Evolutionary conservation across 2,888 invertebrate species (phyloP), one percentile per base, ranked within the genome.

Genomic region (Gymnocheta viridis): DNA sequence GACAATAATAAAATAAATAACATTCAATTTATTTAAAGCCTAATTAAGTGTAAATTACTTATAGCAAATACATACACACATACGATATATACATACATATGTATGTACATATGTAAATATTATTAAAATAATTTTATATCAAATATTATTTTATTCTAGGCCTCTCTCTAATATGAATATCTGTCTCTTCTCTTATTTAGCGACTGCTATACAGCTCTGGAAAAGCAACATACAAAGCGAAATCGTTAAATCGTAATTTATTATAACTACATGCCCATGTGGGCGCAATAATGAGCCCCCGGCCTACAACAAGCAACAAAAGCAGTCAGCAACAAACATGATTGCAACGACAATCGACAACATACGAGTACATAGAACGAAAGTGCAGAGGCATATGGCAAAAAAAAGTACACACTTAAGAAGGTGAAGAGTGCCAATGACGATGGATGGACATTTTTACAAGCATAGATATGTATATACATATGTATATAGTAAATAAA

Each of bases 231-330:
- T 49, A 56, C 72, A 81, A 74, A 49, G 51, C 67, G 73, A 73
- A 80, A 73, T 80, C 73, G 67, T 69, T 49, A 60, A 58, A 51
- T 66, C 49, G 66, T 67, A 12, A 69, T 62, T 81, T 81, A 35
- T 69, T 81, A 69, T 74, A 54, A 74, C 69, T 62, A 76, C 67
- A 74, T 76, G 74, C 51, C 74, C 60, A 81, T 81, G 81, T 81
- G 81, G 81, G 81, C 81, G 67, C 74, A 74, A 60, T 69, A 74
- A 69, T 47, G 51, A 81, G 73, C 60, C 49, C 29, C 32, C 76
- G 49, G 47, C 27, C 62, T 62, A 44, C 56, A 58, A 35, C 44
- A 9, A 64, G n/a, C 14, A 56, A 10, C 19, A 35, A 27, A 47
- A 60, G 14, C 47, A 76, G 51, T 51, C 51, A n/a, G 51, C 41